Evolutionary conservation across 2,888 invertebrate species (phyloP), one percentile per base, ranked within the genome.

Genomic region (Sphaerophoria rueppellii): DNA sequence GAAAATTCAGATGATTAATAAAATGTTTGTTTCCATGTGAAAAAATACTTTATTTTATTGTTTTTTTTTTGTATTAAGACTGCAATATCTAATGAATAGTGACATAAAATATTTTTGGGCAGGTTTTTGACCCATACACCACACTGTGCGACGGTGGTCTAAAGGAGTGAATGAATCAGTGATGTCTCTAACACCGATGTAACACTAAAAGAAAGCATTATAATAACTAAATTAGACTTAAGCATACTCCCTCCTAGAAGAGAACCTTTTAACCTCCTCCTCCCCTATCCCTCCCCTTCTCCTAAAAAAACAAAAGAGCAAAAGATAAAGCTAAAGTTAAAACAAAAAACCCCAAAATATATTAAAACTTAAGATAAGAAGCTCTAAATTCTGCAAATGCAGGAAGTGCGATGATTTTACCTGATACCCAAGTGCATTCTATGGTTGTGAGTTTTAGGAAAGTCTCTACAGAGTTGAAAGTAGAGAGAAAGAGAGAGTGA

Each of bases 381-480:
- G 0, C 43, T 6, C 43, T 3, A 43, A 11, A 4, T 11, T 43
- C 43, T 40, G 12, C 35, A 16, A 37, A 37, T 37, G 24, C 52
- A 65, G 65, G 60, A 52, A 40, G 73, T 58, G 60, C 50, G 35
- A 60, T 69, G 74, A 69, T 55, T 79, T 69, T 50, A 74, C 69
- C 61, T 67, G 34, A 55, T 35, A 37, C 52, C 46, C 60, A 54
- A 65, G 52, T 61, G 61, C 63, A 77, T 50, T 34, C 34, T n/a
- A 24, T 5, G 6, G 4, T n/a, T 16, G 16, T 4, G 24, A 34
- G 1, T 4, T 6, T 5, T 54, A 40, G 4, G 3, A 37, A 50
- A 6, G 65, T 65, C 65, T 65, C 16, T 60, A 16, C 54, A 70
- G 52, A 54, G n/a, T 11, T 24, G 24, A 24, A 24, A 2, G 2